Evolutionary conservation across 2,888 invertebrate species (phyloP), one percentile per base, ranked within the genome.

Genomic region (Capitulum mitella): DNA sequence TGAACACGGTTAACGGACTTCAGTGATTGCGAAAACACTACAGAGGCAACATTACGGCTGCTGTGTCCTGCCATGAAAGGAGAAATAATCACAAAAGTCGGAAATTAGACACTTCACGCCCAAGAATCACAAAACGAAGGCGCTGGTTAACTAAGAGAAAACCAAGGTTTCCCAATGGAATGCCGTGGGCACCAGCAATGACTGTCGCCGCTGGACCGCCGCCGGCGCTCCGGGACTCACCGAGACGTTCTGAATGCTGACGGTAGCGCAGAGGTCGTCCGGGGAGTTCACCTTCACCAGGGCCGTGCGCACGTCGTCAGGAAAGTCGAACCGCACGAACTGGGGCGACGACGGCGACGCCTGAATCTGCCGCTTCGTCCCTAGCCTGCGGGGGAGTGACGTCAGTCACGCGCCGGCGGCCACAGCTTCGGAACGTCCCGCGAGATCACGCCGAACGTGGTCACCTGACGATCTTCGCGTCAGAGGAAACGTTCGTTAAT

Each of bases 241-340:
- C 29, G 80, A 78, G 16, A 79, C 79, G 77, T 82, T 81, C 70
- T 81, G 81, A 40, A 81, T 80, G 51, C 81, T 79, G 32, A 81
- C 77, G 64, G 79, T 80, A 34, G 81, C 79, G 51, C 81, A 81
- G 77, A 81, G 77, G 34, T 81, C 80, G 77, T 81, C 81, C 22
- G 79, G 51, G n/a, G 81, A 81, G n/a, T 46, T 80, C 34, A 76
- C 81, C 75, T 79, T 79, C 19, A 81, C 81, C 51, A 81, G 78
- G 10, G 81, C 80, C 77, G 80, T 81, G 43, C 78, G 77, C 40
- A 81, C 80, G 51, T 78, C 78, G 26, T 77, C 64, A 29, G 81
- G 79, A 78, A 81, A 81, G 51, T 58, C 51, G 78, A 81, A 81
- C 51, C 80, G 77, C 78, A 79, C 78, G 46, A 81, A 81, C 29